Conservation (phyloP, 1,140 invertebrate genomes). For the Drosophila insularis region DNA sequence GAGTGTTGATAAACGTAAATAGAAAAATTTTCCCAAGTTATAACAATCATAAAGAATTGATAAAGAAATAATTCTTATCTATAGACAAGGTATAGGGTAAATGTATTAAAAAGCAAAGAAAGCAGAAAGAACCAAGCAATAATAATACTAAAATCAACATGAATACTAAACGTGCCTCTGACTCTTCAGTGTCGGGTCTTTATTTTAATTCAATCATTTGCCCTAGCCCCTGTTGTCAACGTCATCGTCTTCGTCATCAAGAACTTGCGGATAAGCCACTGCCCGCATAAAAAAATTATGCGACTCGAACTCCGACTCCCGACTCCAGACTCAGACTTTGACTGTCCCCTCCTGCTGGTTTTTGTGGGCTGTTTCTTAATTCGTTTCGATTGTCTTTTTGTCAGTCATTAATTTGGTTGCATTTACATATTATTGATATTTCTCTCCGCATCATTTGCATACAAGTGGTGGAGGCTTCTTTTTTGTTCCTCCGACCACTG, state of each 20-base stretch:
- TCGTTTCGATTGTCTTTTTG: slow-evolving; percentile 81
- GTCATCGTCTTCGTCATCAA: slow-evolving; percentile 36
- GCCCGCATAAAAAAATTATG: slow-evolving; percentile 60
- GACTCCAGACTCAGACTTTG: slow-evolving; percentile 14
- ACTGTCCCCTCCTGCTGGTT: slow-evolving; percentile 43
- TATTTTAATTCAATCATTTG: slow-evolving; percentile 77
- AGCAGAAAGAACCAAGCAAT: slow-evolving; percentile 5
- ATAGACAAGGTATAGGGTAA: neutral
- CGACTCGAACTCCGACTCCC: slow-evolving; percentile 18
- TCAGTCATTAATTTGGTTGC: slow-evolving; percentile 79
- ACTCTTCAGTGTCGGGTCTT: slow-evolving; percentile 26
- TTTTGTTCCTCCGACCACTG: slow-evolving; percentile 10
- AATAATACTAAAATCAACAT: slow-evolving; percentile 30
- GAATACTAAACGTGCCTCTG: slow-evolving; percentile 34
- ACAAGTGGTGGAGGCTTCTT: slow-evolving; percentile 13
- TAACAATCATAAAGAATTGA: slow-evolving; percentile 1
- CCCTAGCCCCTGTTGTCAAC: slow-evolving; percentile 47
- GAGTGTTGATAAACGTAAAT: neutral
- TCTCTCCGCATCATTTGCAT: slow-evolving; percentile 59
- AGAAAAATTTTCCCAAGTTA: neutral
- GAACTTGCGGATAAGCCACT: slow-evolving; percentile 57
- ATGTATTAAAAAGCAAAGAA: neutral
- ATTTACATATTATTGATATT: slow-evolving; percentile 81
- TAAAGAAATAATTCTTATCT: neutral
- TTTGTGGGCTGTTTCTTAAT: slow-evolving; percentile 76